Evolutionary conservation across 2,797 vertebrate genomes (phyloP).

Genomic region (Lagorchestes hirsutus): DNA sequence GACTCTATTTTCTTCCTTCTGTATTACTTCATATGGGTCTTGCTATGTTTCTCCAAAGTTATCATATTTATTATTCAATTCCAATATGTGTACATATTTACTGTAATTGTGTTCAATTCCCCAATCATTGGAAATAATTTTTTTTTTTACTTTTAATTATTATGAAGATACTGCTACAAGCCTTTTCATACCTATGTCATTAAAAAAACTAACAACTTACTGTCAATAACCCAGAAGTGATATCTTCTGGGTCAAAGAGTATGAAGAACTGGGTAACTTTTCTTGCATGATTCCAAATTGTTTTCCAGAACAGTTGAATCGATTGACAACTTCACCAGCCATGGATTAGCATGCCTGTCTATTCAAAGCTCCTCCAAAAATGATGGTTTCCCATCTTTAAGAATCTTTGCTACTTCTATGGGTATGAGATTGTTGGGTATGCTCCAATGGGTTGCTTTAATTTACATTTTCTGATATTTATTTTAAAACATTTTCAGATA

Average conservation of each 20-base stretch:
- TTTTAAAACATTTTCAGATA: too few species aligned
- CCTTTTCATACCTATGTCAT: background rate
- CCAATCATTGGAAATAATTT: background rate
- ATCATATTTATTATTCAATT: background rate
- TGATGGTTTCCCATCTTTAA: background rate
- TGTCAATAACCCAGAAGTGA: background rate
- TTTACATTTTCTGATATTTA: background rate
- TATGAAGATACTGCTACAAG: background rate
- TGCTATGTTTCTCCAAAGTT: background rate
- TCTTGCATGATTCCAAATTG: background rate
- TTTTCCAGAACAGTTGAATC: background rate
- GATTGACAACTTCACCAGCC: background rate
- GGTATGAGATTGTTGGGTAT: background rate
- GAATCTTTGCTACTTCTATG: background rate
- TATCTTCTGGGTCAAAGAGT: background rate
- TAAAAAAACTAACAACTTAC: background rate
- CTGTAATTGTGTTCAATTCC: background rate
- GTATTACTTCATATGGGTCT: background rate
- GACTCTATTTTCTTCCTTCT: background rate
- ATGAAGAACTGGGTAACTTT: background rate
- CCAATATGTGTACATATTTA: background rate
- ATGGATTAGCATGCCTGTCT: background rate
- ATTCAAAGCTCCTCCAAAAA: background rate
- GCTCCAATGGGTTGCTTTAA: background rate
- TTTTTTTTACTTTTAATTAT: background rate